phyloP scores from a whole-genome alignment of 1,140 invertebrate species.

The Idris sp. region DNA sequence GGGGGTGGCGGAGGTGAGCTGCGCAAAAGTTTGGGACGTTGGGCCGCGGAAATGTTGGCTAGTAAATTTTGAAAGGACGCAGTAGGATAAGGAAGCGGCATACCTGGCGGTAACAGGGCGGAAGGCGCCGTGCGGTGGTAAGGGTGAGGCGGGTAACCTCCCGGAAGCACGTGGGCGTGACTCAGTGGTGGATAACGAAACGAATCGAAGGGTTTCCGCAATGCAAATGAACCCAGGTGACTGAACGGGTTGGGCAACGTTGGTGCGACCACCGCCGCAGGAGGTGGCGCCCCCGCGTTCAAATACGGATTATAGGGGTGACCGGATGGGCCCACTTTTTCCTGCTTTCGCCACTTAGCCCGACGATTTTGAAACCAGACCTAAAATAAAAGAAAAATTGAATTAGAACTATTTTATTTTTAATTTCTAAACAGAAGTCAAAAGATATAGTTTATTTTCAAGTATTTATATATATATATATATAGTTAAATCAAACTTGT shows the following conservation, averaged over 20 bases:
- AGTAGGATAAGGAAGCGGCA: constrained; percentile 82
- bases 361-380: constrained; percentile 96
- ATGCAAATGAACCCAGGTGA: constrained; percentile 84
- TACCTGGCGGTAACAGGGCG: constrained; percentile 82
- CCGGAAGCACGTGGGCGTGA: constrained; percentile 74
- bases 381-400: constrained; percentile 80
- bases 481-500: too few species aligned
- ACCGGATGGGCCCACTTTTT: constrained; percentile 93
- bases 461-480: too few species aligned
- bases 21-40: constrained; percentile 77
- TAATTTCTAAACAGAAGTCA: too few species aligned
- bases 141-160: constrained; percentile 76
- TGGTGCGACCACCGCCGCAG: constrained; percentile 82
- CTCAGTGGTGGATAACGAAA: constrained; percentile 82
- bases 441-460: too few species aligned
- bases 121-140: constrained; percentile 82
- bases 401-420: too few species aligned
- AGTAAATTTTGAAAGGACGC: constrained; percentile 90
- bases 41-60: constrained; percentile 87
- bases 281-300: constrained; percentile 80
- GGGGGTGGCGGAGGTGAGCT: constrained; percentile 76
- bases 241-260: constrained; percentile 88
- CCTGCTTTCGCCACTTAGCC: constrained; percentile 95
- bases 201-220: constrained; percentile 89
- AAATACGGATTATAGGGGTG: constrained; percentile 94